phyloP scores from a whole-genome alignment of 2,797 vertebrate species.

The Hemitrygon akajei region DNA sequence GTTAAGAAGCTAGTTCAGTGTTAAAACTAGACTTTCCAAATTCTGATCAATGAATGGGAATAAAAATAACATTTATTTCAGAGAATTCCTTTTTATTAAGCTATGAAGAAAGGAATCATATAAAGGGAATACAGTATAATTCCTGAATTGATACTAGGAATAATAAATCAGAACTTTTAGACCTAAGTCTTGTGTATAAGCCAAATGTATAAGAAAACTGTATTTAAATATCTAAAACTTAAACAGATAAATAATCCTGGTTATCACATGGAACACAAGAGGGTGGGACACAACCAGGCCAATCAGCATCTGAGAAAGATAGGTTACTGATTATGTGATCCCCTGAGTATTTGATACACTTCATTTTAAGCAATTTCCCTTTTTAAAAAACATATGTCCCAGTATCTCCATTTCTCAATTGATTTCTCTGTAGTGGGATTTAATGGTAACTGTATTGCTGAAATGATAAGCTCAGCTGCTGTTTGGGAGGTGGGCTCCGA shows the following conservation, averaged over 20 bases:
- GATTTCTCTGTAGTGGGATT: conserved; percentile 37
- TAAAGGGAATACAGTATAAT: neutral
- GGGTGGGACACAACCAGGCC: neutral
- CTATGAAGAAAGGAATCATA: no score
- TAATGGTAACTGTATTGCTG: conserved; percentile 34
- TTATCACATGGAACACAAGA: neutral
- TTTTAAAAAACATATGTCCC: conserved; percentile 32
- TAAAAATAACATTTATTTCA: neutral
- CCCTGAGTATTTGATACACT: neutral
- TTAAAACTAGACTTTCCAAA: neutral
- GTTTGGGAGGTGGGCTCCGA: conserved; percentile 37
- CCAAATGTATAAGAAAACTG: neutral
- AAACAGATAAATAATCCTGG: neutral
- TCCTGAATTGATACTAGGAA: neutral
- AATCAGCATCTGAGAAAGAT: neutral
- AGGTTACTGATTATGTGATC: neutral
- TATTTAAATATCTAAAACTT: neutral
- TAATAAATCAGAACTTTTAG: neutral
- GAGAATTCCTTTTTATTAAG: neutral
- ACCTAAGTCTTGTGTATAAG: neutral
- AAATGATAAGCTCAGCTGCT: conserved; percentile 24
- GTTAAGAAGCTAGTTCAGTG: neutral
- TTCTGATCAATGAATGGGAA: neutral
- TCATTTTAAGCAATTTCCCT: conserved; percentile 33
- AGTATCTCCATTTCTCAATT: conserved; percentile 32